Evolutionary conservation across 2,888 invertebrate genomes (phyloP).

Genomic region (Thalpophila matura): DNA sequence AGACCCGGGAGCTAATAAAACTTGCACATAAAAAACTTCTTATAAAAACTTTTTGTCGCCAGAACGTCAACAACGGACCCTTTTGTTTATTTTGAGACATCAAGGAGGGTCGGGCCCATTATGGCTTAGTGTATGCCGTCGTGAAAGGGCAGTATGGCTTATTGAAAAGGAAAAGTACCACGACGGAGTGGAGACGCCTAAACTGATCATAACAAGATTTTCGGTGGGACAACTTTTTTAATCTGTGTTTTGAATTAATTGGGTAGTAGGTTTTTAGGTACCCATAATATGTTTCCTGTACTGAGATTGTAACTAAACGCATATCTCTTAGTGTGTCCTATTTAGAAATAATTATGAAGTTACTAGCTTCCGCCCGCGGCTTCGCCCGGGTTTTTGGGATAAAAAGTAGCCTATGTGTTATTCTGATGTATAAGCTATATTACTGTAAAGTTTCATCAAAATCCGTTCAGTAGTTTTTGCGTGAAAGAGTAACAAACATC

Average conservation of each 20-base stretch:
- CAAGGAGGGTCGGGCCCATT: conserved; percentile 77
- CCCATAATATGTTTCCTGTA: too few species aligned
- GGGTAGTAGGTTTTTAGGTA: too few species aligned
- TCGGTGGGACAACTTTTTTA: conserved; percentile 41
- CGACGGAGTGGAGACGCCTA: conserved; percentile 37
- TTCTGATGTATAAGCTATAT: too few species aligned
- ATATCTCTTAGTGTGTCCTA: too few species aligned
- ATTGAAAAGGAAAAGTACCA: conserved; percentile 66
- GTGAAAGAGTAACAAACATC: too few species aligned
- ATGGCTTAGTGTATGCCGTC: conserved; percentile 72
- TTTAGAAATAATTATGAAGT: too few species aligned
- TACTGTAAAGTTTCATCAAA: too few species aligned
- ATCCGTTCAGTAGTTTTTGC: too few species aligned
- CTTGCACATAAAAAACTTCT: conserved; percentile 59
- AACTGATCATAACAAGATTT: conserved; percentile 50
- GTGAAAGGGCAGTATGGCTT: conserved; percentile 67
- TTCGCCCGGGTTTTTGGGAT: too few species aligned
- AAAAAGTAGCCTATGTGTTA: too few species aligned
- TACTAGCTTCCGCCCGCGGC: too few species aligned
- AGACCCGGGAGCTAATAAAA: conserved; percentile 62
- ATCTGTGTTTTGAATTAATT: conserved; percentile 22
- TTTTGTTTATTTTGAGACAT: conserved; percentile 80
- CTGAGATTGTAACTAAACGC: too few species aligned
- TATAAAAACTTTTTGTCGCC: conserved; percentile 67
- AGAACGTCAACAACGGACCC: conserved; percentile 66